Evolutionary conservation across 2,888 invertebrate species (phyloP), one percentile per base, ranked within the genome.

Genomic region (Mermis nigrescens): DNA sequence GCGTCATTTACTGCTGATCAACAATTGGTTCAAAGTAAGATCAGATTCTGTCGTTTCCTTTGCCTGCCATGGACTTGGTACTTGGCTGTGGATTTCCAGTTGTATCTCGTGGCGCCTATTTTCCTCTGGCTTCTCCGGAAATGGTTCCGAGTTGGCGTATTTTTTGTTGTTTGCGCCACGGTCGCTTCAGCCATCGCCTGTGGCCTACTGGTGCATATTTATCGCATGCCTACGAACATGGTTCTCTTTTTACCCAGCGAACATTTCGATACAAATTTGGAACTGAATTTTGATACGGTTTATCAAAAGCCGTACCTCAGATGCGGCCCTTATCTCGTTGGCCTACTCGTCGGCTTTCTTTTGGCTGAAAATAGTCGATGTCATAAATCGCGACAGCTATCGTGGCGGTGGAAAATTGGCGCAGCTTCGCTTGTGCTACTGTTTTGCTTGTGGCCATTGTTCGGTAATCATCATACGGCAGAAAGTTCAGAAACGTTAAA

Each of bases 321-420:
- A 27, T 66, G 72, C 58, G 72, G 71, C 1, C 69, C 73, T 0
- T 74, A 71, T 62, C 60, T 70, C 26, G 61, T 73, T 1, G 74
- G 73, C 1, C 60, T 73, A 24, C 32, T 68, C n/a, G 61, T 66
- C n/a, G 74, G 73, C 2, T 74, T 72, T 52, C 3, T 3, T 19
- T 27, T 58, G 45, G 58, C 53, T 2, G 29, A 12, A 22, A n/a
- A n/a, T n/a, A n/a, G n/a, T n/a, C 26, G 19, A 24, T 31, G 4
- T 12, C 4, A 15, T 3, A 53, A 29, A 31, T 53, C 15, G 54
- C 54, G 24, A 19, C n/a, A 19, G 7, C 2, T 46, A 4, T 26
- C 19, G 22, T 7, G 46, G 24, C 4, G 19, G 27, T 4, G 26
- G 28, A 38, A 31, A 57, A n/a, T 27, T 12, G n/a, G 22, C 32